phyloP scores from a whole-genome alignment of 2,113 vertebrate species.

The Eptesicus fuscus region DNA sequence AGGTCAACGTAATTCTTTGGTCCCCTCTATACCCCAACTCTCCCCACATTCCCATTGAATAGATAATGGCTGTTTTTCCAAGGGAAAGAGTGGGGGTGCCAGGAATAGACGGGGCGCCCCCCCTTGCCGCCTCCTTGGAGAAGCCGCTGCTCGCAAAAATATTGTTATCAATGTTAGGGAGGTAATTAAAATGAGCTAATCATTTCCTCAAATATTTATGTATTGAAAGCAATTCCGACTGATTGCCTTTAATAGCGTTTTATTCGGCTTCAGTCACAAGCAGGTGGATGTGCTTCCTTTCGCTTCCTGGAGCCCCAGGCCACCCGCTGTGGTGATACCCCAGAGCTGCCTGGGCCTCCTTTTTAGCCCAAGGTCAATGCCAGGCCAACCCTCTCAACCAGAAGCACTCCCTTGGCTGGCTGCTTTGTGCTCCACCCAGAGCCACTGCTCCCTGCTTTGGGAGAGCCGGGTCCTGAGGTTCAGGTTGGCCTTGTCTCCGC shows the following conservation, averaged over 20 bases:
- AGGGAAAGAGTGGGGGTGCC: fast-evolving
- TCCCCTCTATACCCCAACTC: not conserved
- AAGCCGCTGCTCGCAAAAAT: conserved; percentile 48
- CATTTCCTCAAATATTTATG: conserved; percentile 75
- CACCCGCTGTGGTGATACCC: not conserved
- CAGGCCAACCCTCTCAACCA: fast-evolving
- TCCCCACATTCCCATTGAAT: not conserved
- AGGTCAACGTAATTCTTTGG: not conserved
- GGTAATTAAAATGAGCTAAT: conserved; percentile 77
- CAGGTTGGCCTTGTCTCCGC: not conserved
- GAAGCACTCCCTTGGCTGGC: fast-evolving
- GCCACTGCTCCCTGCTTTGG: not conserved
- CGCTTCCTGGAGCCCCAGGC: not conserved
- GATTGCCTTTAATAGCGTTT: conserved; percentile 72
- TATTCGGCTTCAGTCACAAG: conserved; percentile 51
- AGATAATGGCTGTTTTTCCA: not conserved
- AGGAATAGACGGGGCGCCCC: not conserved
- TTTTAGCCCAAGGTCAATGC: not conserved
- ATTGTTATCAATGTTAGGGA: conserved; percentile 63
- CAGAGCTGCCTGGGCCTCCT: not conserved
- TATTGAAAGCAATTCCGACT: conserved; percentile 71
- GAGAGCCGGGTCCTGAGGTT: not conserved
- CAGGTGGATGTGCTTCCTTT: not conserved
- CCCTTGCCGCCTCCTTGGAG: not conserved
- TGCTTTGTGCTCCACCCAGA: not conserved